phyloP scores from a whole-genome alignment of 2,113 vertebrate species.

The Hassar affinis region DNA sequence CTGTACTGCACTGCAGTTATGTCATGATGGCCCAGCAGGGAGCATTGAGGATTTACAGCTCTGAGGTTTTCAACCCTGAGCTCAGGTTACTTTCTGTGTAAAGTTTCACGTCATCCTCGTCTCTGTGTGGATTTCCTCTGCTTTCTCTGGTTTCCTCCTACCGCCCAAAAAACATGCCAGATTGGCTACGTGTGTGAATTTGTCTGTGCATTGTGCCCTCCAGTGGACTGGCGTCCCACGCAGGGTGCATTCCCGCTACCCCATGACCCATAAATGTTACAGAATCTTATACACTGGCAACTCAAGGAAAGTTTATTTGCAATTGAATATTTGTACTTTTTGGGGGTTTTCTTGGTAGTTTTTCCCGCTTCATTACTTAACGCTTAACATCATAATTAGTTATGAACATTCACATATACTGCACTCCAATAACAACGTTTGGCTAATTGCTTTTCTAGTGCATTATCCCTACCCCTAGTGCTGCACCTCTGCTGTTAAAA shows the following conservation, averaged over 20 bases:
- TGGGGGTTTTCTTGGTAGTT: not conserved
- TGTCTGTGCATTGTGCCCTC: not conserved
- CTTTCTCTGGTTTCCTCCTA: not conserved
- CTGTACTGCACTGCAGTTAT: not conserved
- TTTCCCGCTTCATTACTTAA: not conserved
- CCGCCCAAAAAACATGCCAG: not conserved
- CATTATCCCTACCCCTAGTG: not conserved
- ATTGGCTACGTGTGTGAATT: not conserved
- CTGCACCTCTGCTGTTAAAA: conserved; percentile 1
- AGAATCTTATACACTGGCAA: not conserved
- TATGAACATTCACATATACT: not conserved
- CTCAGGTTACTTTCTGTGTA: not conserved
- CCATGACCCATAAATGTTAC: not conserved
- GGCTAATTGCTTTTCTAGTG: not conserved
- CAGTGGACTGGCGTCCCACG: not conserved
- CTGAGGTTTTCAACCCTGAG: not conserved
- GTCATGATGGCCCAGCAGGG: not conserved
- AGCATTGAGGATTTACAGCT: not conserved
- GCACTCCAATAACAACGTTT: not conserved
- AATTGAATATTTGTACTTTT: not conserved
- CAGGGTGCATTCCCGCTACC: not conserved
- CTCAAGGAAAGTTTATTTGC: not conserved
- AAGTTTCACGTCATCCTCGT: not conserved
- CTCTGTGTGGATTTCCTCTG: not conserved
- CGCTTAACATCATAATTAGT: not conserved